Conservation (phyloP, 2,888 invertebrate species). For the Agrochola lychnidis region DNA sequence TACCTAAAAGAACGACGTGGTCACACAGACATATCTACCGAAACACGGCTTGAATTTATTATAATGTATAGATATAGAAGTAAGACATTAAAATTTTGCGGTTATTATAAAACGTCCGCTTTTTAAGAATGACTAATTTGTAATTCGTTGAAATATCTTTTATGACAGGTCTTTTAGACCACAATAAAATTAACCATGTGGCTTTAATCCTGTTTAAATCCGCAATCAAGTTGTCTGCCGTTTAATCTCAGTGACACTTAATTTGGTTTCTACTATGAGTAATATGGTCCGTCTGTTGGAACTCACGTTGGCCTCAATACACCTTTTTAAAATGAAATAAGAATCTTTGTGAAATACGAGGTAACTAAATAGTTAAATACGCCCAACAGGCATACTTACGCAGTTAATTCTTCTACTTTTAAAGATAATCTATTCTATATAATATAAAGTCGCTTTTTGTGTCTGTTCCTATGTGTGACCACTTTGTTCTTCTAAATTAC, state of each 20-base stretch:
- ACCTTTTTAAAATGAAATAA: background rate
- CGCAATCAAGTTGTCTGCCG: constrained; percentile 55
- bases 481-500: no score
- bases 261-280: constrained; percentile 54
- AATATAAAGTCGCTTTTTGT: no score
- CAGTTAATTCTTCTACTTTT: background rate
- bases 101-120: constrained; percentile 24
- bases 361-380: background rate
- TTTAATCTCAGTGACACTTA: constrained; percentile 58
- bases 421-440: background rate
- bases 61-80: background rate
- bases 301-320: background rate
- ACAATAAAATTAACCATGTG: constrained; percentile 28
- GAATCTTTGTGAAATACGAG: background rate
- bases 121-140: constrained; percentile 60
- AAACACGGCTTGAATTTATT: background rate
- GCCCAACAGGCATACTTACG: constrained; percentile 13
- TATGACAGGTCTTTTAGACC: constrained; percentile 27
- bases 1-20: background rate
- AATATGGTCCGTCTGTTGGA: constrained; percentile 31
- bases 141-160: constrained; percentile 51
- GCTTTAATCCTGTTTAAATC: constrained; percentile 55
- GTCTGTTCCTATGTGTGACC: no score
- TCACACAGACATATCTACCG: background rate
- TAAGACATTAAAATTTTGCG: constrained; percentile 37